Percentiles rank a stretch among this genome's conserved stretches.
These are phyloP conservation scores for Oxyura jamaicensis DNA, from an alignment of 2,113 vertebrate genomes.

Conservation along the genomic window DNA sequence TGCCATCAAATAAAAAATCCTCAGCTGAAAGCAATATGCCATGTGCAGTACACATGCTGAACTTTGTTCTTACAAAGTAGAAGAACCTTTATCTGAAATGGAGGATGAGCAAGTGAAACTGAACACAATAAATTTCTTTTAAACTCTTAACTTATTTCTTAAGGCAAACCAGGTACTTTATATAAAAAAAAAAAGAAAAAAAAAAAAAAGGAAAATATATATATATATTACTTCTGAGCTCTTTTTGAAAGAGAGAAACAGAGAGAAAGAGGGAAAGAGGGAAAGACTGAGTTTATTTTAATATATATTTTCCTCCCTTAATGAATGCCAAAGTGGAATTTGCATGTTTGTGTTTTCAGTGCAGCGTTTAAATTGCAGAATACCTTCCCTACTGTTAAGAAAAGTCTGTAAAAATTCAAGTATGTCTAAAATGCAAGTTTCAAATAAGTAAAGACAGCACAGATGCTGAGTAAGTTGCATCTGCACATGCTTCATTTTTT, in stretches of 20 bases:
- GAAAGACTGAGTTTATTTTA: not conserved
- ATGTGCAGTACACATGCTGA: fast-evolving
- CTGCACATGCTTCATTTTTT: not conserved
- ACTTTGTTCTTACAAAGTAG: not conserved
- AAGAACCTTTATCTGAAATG: not conserved
- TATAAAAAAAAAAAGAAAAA: not conserved
- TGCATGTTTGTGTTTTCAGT: not conserved
- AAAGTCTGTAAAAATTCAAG: not conserved
- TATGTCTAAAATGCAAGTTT: not conserved
- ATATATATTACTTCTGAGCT: too few species aligned
- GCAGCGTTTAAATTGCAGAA: not conserved
- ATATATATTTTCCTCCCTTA: not conserved
- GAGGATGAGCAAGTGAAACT: not conserved
- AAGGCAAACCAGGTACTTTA: not conserved
- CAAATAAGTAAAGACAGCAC: not conserved
- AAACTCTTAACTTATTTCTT: not conserved
- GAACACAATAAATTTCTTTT: not conserved
- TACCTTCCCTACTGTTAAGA: not conserved
- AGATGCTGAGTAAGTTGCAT: not conserved
- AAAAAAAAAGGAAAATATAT: too few species aligned
- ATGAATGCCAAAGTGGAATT: not conserved
- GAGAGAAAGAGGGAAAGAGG: too few species aligned
- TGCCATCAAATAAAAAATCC: not conserved
- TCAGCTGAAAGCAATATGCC: not conserved
- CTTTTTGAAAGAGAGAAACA: too few species aligned